A percentile compares a stretch with the other conserved stretches of the same genome.
Evolutionary conservation across 2,797 vertebrate species (phyloP).

Genomic region (Fundulus diaphanus): DNA sequence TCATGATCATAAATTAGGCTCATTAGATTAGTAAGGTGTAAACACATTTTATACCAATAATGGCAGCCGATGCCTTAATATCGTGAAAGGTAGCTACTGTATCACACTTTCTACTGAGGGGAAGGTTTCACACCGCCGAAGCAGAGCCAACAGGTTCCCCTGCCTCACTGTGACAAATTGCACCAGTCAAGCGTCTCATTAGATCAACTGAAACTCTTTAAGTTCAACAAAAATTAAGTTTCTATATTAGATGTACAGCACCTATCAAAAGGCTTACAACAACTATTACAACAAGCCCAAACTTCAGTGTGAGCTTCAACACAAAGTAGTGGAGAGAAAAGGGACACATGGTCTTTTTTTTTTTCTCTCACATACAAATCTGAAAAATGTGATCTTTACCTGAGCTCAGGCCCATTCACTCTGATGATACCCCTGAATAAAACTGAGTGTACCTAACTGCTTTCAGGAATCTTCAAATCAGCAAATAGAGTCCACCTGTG

Average conservation of each 20-base stretch:
- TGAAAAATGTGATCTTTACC: background rate
- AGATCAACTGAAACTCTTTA: background rate
- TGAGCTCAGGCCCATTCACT: background rate
- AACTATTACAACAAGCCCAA: too few relatives aligned
- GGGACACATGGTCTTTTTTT: background rate
- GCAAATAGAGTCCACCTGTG: too few relatives aligned
- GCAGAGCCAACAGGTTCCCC: conserved; percentile 25
- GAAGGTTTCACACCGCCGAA: conserved; percentile 24
- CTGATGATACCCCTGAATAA: background rate
- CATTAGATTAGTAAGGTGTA: background rate
- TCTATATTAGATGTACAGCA: background rate
- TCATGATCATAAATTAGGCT: background rate
- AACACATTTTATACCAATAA: background rate
- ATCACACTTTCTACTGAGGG: conserved; percentile 24
- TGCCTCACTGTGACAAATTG: conserved; percentile 18
- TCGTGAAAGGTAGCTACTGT: background rate
- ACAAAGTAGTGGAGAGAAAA: background rate
- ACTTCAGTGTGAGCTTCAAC: too few relatives aligned
- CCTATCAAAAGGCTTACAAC: too few relatives aligned
- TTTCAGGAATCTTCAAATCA: too few relatives aligned
- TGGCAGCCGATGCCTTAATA: background rate
- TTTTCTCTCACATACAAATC: background rate
- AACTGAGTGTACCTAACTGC: too few relatives aligned
- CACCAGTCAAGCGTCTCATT: background rate
- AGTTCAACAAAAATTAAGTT: background rate